phyloP scores from a whole-genome alignment of 1,140 invertebrate genomes.

The Parapsyche elsis region DNA sequence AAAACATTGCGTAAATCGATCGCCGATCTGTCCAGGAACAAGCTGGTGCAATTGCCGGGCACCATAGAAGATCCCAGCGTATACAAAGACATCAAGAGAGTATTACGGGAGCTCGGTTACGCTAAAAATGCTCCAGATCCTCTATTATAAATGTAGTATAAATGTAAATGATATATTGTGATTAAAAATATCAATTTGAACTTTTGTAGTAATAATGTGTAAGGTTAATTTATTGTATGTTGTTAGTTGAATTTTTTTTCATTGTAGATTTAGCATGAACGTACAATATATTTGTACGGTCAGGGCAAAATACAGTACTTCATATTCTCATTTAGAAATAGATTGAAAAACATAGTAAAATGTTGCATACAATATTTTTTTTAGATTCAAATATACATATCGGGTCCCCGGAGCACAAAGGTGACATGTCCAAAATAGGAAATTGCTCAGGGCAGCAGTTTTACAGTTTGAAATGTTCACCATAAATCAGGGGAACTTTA shows the following conservation, averaged over 20 bases:
- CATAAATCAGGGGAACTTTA: no score
- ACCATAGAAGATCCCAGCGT: constrained; percentile 91
- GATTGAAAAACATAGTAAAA: background rate
- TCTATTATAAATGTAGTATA: constrained; percentile 53
- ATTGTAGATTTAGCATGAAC: no score
- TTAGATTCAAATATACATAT: no score
- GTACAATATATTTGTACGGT: no score
- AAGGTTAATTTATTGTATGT: no score
- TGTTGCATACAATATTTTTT: background rate
- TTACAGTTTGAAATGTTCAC: no score
- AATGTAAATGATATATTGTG: background rate
- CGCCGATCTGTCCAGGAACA: constrained; percentile 82
- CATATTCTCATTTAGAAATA: constrained; percentile 16
- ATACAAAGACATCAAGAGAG: constrained; percentile 79
- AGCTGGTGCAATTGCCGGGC: constrained; percentile 80
- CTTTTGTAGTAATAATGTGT: no score
- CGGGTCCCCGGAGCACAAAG: no score
- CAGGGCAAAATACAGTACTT: background rate
- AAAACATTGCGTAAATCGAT: constrained; percentile 91
- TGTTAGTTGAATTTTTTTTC: no score
- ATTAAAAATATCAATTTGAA: no score
- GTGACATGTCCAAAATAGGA: no score
- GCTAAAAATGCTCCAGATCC: constrained; percentile 78
- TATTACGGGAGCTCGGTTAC: constrained; percentile 80
- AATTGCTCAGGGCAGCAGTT: no score